A percentile compares a stretch with the other conserved stretches of the same genome.
Evolutionary conservation across 1,140 invertebrate species (phyloP).

Genomic region (Theocolax elegans): DNA sequence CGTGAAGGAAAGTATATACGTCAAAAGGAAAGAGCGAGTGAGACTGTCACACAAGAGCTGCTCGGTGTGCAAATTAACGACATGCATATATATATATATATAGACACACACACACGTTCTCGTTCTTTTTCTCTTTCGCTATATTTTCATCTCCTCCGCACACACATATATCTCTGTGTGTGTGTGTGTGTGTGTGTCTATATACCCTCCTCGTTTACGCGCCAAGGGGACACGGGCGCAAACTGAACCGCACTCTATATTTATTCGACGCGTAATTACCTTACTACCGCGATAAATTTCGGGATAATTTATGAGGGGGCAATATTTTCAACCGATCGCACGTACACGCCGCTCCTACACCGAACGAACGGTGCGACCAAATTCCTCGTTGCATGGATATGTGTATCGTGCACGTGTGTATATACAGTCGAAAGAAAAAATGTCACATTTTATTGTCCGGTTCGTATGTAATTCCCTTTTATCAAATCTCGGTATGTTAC

Average conservation of each 20-base stretch:
- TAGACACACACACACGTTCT: background rate
- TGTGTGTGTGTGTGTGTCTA: too few relatives aligned
- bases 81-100: background rate
- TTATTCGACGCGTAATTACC: constrained; percentile 52
- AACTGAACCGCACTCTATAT: constrained; percentile 45
- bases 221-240: constrained; percentile 37
- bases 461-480: too few relatives aligned
- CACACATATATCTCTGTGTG: background rate
- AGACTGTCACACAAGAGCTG: constrained; percentile 18
- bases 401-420: too few relatives aligned
- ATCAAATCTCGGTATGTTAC: too few relatives aligned
- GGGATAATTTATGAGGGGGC: constrained; percentile 44
- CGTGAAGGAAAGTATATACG: background rate
- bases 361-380: too few relatives aligned
- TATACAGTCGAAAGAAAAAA: too few relatives aligned
- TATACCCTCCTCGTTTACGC: constrained; percentile 32
- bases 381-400: too few relatives aligned
- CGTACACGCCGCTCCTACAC: too few relatives aligned
- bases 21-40: background rate
- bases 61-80: constrained; percentile 32
- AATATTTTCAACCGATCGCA: constrained; percentile 42
- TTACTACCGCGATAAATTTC: constrained; percentile 45
- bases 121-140: background rate
- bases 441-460: too few relatives aligned
- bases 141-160: constrained; percentile 36